Evolutionary conservation across 1,140 invertebrate species (phyloP), one percentile per base, ranked within the genome.

Genomic region (Scaptomyza graminum): DNA sequence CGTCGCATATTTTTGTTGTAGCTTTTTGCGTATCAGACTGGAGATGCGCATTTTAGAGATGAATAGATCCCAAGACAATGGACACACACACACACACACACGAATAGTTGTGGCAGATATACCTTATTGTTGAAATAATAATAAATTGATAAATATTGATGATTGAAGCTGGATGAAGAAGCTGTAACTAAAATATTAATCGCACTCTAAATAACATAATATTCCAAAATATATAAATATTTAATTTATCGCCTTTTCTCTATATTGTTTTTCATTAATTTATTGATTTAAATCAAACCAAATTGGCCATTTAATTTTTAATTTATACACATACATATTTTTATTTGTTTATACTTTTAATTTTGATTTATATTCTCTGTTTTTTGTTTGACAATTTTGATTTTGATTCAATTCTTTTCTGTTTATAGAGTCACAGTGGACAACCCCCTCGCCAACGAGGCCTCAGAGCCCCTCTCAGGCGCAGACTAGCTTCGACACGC

Each of bases 401-500:
- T 79, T 79, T 72, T 79, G 68, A 77, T 90, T 83, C 73, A 68
- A 63, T 84, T 79, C 5, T 90, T 91, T 90, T 91, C 90, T 91
- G 91, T 91, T 92, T 92, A 92, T 92, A 92, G 92, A 92, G 85
- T 90, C 92, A 88, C 92, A 92, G 88, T 92, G 92, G 92, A 92
- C 91, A 74, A 92, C 91, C 74, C 80, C 92, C 79, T 92, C 92
- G 87, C 92, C 92, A 71, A 92, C 92, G 76, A 81, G 92, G 90
- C 92, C 92, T 81, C 92, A 92, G 83, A 92, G 92, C 85, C 92
- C 92, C 57, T 90, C 92, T 81, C 92, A 92, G 91, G 85, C 92
- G 84, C 92, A 92, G 92, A 92, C 92, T 90, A 92, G 92, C 92
- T 92, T 92, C 92, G 92, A 92, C 81, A 92, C 92, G 91, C 92